Conservation (phyloP, 2,113 vertebrate species). For the Charadrius vociferus region DNA sequence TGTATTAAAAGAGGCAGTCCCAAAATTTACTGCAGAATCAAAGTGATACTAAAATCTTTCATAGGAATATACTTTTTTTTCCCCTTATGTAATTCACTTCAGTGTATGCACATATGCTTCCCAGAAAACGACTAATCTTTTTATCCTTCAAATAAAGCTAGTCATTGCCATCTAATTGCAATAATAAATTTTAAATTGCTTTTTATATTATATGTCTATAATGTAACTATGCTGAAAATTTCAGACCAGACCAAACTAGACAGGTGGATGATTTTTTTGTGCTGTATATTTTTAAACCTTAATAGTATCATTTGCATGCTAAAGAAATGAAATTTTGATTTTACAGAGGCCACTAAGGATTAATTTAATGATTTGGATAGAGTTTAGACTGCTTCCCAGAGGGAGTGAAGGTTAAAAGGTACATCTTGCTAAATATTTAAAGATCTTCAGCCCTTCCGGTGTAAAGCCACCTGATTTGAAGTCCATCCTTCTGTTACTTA, state of each 20-base stretch:
- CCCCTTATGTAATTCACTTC: neutral
- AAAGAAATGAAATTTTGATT: constrained; percentile 72
- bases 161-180: neutral
- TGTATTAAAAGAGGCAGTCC: neutral
- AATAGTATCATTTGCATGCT: constrained; percentile 68
- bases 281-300: constrained; percentile 62
- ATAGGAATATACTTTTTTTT: neutral
- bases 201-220: neutral
- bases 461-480: constrained; percentile 39
- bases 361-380: constrained; percentile 75
- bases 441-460: constrained; percentile 65
- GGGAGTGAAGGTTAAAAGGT: constrained; percentile 74
- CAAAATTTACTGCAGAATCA: neutral
- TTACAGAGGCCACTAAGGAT: constrained; percentile 70
- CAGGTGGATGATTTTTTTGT: constrained; percentile 13
- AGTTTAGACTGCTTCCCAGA: constrained; percentile 63
- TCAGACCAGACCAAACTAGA: constrained; percentile 37
- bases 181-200: constrained; percentile 10
- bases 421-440: constrained; percentile 78
- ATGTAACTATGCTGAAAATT: neutral
- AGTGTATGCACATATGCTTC: neutral
- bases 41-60: neutral
- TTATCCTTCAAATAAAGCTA: neutral
- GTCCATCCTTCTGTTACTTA: neutral
- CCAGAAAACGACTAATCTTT: neutral